phyloP scores from a whole-genome alignment of 2,113 vertebrate species.

The Sylvilagus bachmani region DNA sequence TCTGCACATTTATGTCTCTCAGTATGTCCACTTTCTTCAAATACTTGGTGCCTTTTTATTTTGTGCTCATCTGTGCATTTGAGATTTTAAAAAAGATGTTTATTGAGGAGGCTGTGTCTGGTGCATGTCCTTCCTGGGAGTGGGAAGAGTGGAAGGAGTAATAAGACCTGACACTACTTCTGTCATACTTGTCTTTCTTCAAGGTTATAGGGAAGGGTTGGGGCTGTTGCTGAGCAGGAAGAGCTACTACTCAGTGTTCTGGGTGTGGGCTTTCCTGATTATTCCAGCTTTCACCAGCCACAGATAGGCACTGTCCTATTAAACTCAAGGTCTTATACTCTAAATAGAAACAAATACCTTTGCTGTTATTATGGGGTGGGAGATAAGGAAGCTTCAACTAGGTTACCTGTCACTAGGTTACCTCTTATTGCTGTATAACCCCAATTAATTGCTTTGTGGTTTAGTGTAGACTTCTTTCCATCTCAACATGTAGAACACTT shows the following conservation, averaged over 20 bases:
- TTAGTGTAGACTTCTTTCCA: background rate
- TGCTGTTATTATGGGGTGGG: background rate
- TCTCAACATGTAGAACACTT: background rate
- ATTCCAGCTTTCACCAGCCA: background rate
- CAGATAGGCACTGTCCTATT: background rate
- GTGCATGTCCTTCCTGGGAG: background rate
- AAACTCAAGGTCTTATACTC: background rate
- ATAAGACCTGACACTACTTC: background rate
- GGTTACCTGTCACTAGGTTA: background rate
- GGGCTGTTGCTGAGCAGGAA: background rate
- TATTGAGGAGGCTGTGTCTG: background rate
- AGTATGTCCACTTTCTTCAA: background rate
- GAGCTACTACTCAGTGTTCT: background rate
- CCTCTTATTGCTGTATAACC: background rate
- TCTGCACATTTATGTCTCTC: constrained; percentile 7
- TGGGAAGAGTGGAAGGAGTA: background rate
- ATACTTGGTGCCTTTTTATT: constrained; percentile 12
- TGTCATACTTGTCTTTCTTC: background rate
- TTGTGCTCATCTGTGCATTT: background rate
- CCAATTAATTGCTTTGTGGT: background rate
- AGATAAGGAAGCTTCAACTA: background rate
- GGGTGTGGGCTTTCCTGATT: background rate
- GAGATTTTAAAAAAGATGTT: background rate
- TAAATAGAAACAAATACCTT: background rate
- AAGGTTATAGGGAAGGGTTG: background rate